These are phyloP conservation scores for Eutrigla gurnardus DNA, from an alignment of 2,797 vertebrate genomes.

Conservation along the genomic window DNA sequence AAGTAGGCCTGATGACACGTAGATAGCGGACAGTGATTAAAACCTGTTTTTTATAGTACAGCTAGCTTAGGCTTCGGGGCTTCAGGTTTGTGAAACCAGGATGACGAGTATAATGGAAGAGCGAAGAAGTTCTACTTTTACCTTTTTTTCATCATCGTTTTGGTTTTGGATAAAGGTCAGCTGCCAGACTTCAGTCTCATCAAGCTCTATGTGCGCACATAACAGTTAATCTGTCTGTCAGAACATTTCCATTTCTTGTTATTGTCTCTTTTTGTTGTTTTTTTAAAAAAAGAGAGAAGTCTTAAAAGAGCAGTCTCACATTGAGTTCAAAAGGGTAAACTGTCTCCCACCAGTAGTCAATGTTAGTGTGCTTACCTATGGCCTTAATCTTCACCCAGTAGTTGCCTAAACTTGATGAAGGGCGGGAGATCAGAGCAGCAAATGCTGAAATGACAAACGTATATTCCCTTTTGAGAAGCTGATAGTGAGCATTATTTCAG, in stretches of 20 bases:
- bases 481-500: not conserved
- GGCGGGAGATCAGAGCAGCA: not conserved
- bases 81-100: not conserved
- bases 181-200: not conserved
- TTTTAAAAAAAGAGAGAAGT: not conserved
- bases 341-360: not conserved
- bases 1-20: not conserved
- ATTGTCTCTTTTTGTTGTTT: not conserved
- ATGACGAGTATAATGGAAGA: not conserved
- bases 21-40: constrained; percentile 3
- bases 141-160: not conserved
- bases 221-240: not conserved
- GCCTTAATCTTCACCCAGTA: not conserved
- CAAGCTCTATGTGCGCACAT: not conserved
- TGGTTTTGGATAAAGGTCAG: constrained; percentile 4
- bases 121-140: too few relatives aligned
- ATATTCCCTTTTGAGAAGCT: not conserved
- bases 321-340: constrained; percentile 3
- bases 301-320: too few relatives aligned
- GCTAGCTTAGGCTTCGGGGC: too few relatives aligned
- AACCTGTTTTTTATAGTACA: too few relatives aligned
- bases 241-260: not conserved
- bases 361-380: not conserved
- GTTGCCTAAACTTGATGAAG: not conserved
- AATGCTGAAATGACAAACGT: not conserved